These are phyloP conservation scores for Drosophila peninsularis DNA, from an alignment of 2,888 invertebrate genomes.

Conservation along the genomic window DNA sequence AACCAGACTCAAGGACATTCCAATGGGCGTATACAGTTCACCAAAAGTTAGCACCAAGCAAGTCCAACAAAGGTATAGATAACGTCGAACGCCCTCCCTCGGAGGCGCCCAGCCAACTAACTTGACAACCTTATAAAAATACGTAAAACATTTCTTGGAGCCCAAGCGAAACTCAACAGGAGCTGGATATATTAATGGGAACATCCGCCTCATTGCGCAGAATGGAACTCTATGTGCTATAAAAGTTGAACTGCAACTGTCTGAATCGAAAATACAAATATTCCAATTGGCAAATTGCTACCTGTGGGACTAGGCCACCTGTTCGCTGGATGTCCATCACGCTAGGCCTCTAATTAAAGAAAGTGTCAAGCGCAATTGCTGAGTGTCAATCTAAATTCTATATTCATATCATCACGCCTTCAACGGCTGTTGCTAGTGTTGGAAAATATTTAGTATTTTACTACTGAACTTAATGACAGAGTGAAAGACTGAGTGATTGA, in stretches of 20 bases:
- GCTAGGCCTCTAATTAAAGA: not conserved
- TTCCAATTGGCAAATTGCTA: not conserved
- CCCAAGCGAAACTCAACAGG: constrained; percentile 1
- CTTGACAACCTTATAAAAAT: constrained; percentile 32
- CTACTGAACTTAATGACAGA: not conserved
- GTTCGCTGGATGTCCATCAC: not conserved
- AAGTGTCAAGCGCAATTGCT: not conserved
- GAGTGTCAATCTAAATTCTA: not conserved
- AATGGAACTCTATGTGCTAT: not conserved
- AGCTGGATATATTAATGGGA: not conserved
- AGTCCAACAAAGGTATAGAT: constrained; percentile 43
- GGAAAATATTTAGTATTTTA: not conserved
- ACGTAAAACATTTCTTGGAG: constrained; percentile 41
- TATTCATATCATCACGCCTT: not conserved
- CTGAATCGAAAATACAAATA: not conserved
- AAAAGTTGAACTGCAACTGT: not conserved
- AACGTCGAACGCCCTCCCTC: constrained; percentile 1
- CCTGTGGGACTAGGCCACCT: not conserved
- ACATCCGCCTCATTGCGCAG: not conserved
- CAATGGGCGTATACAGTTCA: constrained; percentile 42
- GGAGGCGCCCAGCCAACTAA: constrained; percentile 24
- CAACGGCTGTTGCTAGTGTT: not conserved
- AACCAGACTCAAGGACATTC: constrained; percentile 33
- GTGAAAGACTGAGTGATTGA: not conserved
- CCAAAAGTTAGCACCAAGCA: constrained; percentile 19